Conservation (phyloP, 1,140 invertebrate genomes). For the Pantala flavescens region DNA sequence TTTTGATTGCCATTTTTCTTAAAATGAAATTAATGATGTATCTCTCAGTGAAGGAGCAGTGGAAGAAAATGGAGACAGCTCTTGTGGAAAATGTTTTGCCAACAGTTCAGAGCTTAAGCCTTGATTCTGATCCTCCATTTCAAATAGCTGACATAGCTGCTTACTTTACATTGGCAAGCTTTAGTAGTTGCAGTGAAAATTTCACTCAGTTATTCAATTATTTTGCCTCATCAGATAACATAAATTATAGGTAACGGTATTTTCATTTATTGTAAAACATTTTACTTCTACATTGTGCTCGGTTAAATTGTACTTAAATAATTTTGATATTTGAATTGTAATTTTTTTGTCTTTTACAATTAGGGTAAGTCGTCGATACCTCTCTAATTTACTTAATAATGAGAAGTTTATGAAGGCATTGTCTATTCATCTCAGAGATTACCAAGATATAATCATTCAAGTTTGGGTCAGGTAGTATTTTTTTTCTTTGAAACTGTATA, state of each 20-base stretch:
- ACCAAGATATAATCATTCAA: background rate
- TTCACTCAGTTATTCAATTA: background rate
- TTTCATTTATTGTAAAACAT: background rate
- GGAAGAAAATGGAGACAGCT: background rate
- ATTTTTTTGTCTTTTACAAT: background rate
- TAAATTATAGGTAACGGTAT: background rate
- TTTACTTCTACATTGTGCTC: background rate
- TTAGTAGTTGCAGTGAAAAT: background rate
- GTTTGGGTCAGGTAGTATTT: background rate
- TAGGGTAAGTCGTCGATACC: background rate
- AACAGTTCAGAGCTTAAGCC: background rate
- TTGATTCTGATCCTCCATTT: background rate
- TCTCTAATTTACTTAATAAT: background rate
- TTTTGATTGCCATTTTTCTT: too few species aligned
- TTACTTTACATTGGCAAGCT: background rate
- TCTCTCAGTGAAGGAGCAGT: conserved; percentile 1
- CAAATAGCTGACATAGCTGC: background rate
- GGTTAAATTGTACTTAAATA: background rate
- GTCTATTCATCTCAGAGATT: background rate
- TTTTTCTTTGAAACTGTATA: background rate
- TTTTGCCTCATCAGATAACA: background rate
- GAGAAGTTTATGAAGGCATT: background rate
- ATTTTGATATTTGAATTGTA: too few species aligned
- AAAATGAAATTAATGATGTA: background rate
- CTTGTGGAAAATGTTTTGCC: background rate